phyloP scores from a whole-genome alignment of 2,888 invertebrate species.

The Andrena bicolor region DNA sequence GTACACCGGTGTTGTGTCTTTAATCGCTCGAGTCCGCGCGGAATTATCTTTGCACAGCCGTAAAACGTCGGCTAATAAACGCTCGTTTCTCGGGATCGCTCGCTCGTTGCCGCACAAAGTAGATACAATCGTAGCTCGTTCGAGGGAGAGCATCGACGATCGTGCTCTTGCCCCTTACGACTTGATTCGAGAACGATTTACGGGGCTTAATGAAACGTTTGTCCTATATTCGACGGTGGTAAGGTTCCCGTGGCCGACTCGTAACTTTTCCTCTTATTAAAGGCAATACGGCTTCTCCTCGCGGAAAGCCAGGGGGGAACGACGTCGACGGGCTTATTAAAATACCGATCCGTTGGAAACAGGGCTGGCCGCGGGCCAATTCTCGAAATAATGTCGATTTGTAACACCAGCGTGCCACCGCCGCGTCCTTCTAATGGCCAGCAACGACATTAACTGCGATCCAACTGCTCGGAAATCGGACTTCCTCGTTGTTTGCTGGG shows the following conservation, averaged over 20 bases:
- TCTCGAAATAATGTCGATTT: constrained; percentile 73
- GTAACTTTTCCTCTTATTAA: constrained; percentile 27
- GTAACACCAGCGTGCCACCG: constrained; percentile 32
- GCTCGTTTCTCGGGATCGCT: neutral
- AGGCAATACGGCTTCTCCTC: constrained; percentile 12
- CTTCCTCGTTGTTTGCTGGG: constrained; percentile 21
- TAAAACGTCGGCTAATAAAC: constrained; percentile 43
- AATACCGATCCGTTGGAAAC: constrained; percentile 71
- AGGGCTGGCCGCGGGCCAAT: constrained; percentile 66
- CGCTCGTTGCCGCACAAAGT: constrained; percentile 25
- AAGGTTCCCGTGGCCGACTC: constrained; percentile 8
- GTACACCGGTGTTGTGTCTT: constrained; percentile 2
- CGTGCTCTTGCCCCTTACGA: neutral
- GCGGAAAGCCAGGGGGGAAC: neutral
- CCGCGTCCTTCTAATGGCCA: constrained; percentile 27
- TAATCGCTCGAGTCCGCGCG: constrained; percentile 6
- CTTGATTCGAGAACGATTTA: constrained; percentile 49
- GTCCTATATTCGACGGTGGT: constrained; percentile 7
- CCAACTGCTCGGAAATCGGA: constrained; percentile 42
- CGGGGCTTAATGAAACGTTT: constrained; percentile 34
- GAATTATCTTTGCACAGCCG: constrained; percentile 43
- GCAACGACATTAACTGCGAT: constrained; percentile 55
- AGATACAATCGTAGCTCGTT: constrained; percentile 29
- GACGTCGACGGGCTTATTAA: constrained; percentile 67
- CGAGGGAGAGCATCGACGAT: constrained; percentile 12